Evolutionary conservation across 2,888 invertebrate genomes (phyloP).

Genomic region (Oscheius myriophilus): DNA sequence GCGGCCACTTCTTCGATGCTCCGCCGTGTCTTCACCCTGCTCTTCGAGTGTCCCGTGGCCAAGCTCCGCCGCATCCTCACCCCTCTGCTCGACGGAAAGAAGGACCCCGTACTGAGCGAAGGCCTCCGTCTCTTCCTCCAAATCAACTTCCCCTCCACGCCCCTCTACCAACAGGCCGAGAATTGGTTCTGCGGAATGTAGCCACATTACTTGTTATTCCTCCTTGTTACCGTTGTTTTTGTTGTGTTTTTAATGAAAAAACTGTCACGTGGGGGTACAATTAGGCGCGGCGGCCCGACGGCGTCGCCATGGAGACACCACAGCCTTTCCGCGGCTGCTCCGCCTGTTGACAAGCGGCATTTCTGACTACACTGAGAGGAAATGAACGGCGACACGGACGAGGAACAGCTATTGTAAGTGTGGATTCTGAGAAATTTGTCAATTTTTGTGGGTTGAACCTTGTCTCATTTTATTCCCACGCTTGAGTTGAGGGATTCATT

Average conservation of each 20-base stretch:
- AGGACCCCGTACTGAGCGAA: conserved; percentile 14
- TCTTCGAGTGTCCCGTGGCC: conserved; percentile 19
- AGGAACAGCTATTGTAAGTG: conserved; percentile 23
- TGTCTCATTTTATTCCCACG: too few species aligned
- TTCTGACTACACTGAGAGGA: not conserved
- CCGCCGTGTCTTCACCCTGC: conserved; percentile 40
- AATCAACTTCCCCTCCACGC: conserved; percentile 6
- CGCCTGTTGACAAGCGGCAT: not conserved
- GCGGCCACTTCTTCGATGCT: conserved; percentile 34
- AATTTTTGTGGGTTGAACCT: too few species aligned
- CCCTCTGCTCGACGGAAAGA: conserved; percentile 22
- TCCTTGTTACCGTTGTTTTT: conserved; percentile 13
- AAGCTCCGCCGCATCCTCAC: conserved; percentile 19
- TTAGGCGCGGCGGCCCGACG: too few species aligned
- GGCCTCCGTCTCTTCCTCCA: conserved; percentile 27
- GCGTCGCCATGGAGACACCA: too few species aligned
- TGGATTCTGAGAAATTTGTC: not conserved
- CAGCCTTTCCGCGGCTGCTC: too few species aligned
- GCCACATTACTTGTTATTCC: not conserved
- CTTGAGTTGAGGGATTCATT: too few species aligned
- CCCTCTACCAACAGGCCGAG: conserved; percentile 15
- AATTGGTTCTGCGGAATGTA: conserved; percentile 28
- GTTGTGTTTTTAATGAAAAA: not conserved
- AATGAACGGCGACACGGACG: conserved; percentile 10
- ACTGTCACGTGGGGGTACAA: too few species aligned